Evolutionary conservation across 2,888 invertebrate genomes (phyloP).

Genomic region (Conus canariensis): DNA sequence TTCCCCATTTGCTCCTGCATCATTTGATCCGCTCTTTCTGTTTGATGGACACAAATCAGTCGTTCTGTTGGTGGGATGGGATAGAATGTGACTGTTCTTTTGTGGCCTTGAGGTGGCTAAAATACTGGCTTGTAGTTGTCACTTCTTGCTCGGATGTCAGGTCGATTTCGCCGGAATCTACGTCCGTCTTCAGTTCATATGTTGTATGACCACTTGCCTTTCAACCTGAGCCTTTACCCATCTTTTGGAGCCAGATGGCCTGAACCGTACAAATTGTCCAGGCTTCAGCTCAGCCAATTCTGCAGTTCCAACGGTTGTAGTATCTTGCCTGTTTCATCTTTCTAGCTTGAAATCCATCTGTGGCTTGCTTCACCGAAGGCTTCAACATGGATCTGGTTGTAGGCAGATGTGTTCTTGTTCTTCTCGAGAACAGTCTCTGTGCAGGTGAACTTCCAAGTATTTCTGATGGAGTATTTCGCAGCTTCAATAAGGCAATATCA

Average conservation of each 20-base stretch:
- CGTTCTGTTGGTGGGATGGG: no score
- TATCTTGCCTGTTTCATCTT: not conserved
- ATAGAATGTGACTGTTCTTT: no score
- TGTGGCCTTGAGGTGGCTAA: no score
- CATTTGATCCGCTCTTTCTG: not conserved
- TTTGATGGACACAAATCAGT: no score
- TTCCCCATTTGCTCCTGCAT: not conserved
- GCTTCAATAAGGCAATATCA: not conserved
- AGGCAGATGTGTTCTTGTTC: not conserved
- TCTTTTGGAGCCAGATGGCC: not conserved
- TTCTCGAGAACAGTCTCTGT: constrained; percentile 9
- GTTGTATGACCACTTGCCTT: not conserved
- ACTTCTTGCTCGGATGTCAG: no score
- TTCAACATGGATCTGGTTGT: not conserved
- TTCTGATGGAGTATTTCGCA: constrained; percentile 12
- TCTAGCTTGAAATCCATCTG: not conserved
- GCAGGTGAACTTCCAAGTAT: not conserved
- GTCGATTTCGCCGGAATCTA: no score
- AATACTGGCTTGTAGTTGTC: no score
- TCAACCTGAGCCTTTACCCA: not conserved
- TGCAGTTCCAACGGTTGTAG: not conserved
- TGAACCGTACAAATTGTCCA: not conserved
- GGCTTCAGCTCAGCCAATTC: not conserved
- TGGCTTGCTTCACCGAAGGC: not conserved
- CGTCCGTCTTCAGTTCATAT: no score